Evolutionary conservation across 2,888 invertebrate genomes (phyloP).

Genomic region (Copidosoma aretas): DNA sequence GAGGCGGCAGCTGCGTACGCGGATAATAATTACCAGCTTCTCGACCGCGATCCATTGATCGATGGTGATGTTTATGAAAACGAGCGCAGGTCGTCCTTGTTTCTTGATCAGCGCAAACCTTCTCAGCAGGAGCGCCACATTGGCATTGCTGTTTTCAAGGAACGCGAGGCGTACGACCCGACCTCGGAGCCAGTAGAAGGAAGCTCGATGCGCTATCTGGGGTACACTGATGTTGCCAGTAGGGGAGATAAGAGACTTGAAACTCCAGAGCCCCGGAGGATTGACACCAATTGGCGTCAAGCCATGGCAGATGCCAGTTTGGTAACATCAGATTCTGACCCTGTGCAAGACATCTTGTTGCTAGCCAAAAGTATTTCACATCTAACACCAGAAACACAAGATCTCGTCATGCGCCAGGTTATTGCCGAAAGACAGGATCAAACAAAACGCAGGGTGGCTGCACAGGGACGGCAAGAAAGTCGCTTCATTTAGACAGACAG

Average conservation of each 20-base stretch:
- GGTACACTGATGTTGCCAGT: background rate
- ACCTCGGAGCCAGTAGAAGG: background rate
- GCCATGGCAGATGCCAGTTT: background rate
- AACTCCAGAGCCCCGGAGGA: background rate
- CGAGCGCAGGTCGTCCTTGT: background rate
- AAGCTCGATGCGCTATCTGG: background rate
- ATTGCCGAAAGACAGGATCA: conserved; percentile 24
- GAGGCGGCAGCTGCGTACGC: background rate
- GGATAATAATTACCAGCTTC: background rate
- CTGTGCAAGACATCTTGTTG: conserved; percentile 22
- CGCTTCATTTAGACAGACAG: too few species aligned
- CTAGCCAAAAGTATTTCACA: conserved; percentile 27
- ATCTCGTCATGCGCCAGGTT: conserved; percentile 31
- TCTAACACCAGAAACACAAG: conserved; percentile 25
- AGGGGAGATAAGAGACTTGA: background rate
- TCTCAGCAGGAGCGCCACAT: background rate
- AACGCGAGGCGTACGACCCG: background rate
- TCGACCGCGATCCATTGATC: background rate
- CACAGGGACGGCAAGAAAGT: too few species aligned
- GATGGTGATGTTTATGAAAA: background rate
- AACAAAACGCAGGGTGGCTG: background rate
- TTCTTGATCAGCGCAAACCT: background rate
- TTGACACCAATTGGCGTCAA: background rate
- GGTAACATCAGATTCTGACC: background rate
- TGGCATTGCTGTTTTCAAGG: background rate